Percentiles rank a stretch among this genome's conserved stretches.
phyloP scores from a whole-genome alignment of 2,113 vertebrate species.

The Callionymus lyra region DNA sequence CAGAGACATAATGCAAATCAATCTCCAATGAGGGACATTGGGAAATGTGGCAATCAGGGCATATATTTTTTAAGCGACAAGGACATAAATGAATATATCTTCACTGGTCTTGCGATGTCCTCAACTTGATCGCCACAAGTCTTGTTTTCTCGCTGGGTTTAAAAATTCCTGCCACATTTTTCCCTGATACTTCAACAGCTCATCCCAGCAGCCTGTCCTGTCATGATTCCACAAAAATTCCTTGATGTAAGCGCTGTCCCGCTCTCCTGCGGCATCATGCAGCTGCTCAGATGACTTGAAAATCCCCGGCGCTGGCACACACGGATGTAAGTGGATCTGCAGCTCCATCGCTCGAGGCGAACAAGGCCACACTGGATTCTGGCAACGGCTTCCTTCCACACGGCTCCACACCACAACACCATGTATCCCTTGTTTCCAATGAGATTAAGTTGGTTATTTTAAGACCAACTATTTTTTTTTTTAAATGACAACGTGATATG shows the following conservation, averaged over 20 bases:
- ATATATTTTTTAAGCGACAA: too few species aligned
- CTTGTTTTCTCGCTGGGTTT: too few species aligned
- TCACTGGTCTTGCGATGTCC: too few species aligned
- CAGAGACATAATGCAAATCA: too few species aligned
- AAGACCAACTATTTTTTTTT: too few species aligned
- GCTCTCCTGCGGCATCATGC: slow-evolving; percentile 4
- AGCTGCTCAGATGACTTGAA: slow-evolving; percentile 13
- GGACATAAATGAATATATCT: too few species aligned
- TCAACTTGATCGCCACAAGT: too few species aligned
- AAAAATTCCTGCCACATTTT: too few species aligned
- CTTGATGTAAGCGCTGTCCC: slow-evolving; percentile 11
- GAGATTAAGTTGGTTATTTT: too few species aligned
- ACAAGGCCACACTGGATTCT: slow-evolving; percentile 14
- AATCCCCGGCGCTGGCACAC: slow-evolving; percentile 16
- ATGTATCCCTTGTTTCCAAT: slow-evolving; percentile 6
- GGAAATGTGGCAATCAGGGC: too few species aligned
- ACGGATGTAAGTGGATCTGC: slow-evolving; percentile 8
- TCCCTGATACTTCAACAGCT: neutral
- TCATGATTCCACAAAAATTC: slow-evolving; percentile 13
- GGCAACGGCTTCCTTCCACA: slow-evolving; percentile 14
- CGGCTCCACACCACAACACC: slow-evolving; percentile 17
- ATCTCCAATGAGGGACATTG: too few species aligned
- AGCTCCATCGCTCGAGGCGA: slow-evolving; percentile 16
- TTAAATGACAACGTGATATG: too few species aligned
- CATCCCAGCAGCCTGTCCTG: slow-evolving; percentile 8